Base-by-base conservation (phyloP, 2,888 invertebrate genomes). In the Eurois occulta region DNA sequence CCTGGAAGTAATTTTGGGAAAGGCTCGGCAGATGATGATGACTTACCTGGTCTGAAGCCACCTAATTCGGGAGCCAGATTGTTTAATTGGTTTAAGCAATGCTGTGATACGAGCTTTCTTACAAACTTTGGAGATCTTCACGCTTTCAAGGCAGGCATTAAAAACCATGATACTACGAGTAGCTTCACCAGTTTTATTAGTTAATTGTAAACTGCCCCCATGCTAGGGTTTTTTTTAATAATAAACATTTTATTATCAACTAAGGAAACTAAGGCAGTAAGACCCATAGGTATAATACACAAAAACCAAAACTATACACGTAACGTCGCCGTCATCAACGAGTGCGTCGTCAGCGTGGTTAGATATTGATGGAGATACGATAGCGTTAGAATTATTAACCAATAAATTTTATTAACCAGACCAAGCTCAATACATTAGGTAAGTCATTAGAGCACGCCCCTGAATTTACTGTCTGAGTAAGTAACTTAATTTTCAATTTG, bases 351-450 rank as follows among this genome's bases (percentile, higher is more conserved):
- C 32, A 8, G 28, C 32, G 32, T 60, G 18, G 28, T 60, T 18
- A 35, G 1, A 41, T 32, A 35, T 60, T 52, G 38, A 41, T 35
- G 13, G 28, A 74, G 43, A 52, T 75, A 58, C 7, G 55, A 79
- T 21, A 80, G 24, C 81, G 41, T 74, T 52, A 74, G 28, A 80
- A 35, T 74, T 62, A 43, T 52, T 73, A 28, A 64, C 11, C 43
- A 16, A 64, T 64, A 55, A 75, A 43, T 8, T 38, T 24, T 38
- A 28, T 13, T 46, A 32, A 21, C 46, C 38, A 77, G 41, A 62
- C 58, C 58, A 35, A 11, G 11, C 62, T 46, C 32, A 76, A 76
- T 65, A 76, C 41, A 62, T 73, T 77, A 81, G n/a, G 35, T 41
- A 21, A 75, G 41, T 73, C 48, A 74, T 74, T 81, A 74, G 35